Evolutionary conservation across 2,888 invertebrate species (phyloP).

Genomic region (Caenorhabditis sp.): DNA sequence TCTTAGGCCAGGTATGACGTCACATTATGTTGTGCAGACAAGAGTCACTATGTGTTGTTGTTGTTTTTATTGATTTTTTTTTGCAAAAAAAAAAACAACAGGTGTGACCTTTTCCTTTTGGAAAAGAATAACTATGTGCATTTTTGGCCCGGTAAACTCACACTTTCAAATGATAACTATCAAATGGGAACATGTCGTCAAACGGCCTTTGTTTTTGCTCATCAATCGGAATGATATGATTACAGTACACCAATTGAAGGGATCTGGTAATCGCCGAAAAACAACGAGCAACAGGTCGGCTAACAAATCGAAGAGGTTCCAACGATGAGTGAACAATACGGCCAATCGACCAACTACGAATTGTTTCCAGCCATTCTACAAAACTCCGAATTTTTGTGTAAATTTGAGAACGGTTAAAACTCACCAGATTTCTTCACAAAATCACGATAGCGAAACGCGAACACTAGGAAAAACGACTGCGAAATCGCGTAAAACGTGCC

Average conservation of each 20-base stretch:
- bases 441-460: slow-evolving; percentile 87
- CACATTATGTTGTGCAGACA: too few species aligned
- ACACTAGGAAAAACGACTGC: slow-evolving; percentile 89
- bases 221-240: slow-evolving; percentile 54
- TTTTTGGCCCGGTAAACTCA: too few species aligned
- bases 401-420: not conserved
- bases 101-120: too few species aligned
- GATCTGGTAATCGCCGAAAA: slow-evolving; percentile 72
- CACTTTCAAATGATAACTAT: slow-evolving; percentile 46
- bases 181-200: slow-evolving; percentile 56
- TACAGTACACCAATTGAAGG: slow-evolving; percentile 65
- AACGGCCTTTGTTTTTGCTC: slow-evolving; percentile 47
- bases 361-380: slow-evolving; percentile 76
- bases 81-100: too few species aligned
- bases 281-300: slow-evolving; percentile 69
- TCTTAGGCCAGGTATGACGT: too few species aligned
- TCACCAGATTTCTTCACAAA: slow-evolving; percentile 75
- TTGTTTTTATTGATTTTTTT: too few species aligned
- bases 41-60: too few species aligned
- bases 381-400: not conserved
- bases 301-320: slow-evolving; percentile 87
- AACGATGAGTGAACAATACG: slow-evolving; percentile 85
- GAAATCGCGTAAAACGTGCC: slow-evolving; percentile 89
- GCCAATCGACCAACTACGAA: slow-evolving; percentile 84
- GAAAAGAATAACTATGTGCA: too few species aligned